Evolutionary conservation across 64 coral and sea anemone genomes (phyloP).

Genomic region (Dendrophyllia cribrosa): DNA sequence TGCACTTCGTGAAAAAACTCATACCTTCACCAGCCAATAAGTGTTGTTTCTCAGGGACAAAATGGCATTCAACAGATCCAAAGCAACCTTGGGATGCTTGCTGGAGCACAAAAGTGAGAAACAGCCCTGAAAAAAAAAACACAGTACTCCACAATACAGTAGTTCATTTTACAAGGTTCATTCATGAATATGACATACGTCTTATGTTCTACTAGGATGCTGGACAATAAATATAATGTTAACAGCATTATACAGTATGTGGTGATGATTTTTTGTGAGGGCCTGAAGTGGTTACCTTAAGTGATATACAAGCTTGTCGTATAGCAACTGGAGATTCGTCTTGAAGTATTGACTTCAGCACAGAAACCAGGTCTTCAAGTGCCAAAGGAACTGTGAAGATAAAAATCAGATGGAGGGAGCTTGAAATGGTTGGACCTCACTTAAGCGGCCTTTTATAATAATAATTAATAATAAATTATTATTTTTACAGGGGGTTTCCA

Average conservation of each 20-base stretch:
- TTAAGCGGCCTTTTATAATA: too few species aligned
- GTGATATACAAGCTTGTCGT: slow-evolving; percentile 85
- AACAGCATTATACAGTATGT: too few species aligned
- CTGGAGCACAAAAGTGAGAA: slow-evolving; percentile 74
- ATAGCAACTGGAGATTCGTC: slow-evolving; percentile 93
- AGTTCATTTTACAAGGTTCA: too few species aligned
- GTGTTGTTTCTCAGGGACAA: slow-evolving; percentile 67
- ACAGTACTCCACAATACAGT: too few species aligned
- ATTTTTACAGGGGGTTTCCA: too few species aligned
- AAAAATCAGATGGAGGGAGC: background rate
- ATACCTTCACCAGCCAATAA: slow-evolving; percentile 96
- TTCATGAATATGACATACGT: too few species aligned
- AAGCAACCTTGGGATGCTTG: slow-evolving; percentile 57
- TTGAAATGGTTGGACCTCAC: background rate
- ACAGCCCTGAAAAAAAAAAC: slow-evolving; percentile 59
- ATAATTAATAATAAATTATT: too few species aligned
- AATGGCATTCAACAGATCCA: slow-evolving; percentile 69
- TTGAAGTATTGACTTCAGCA: slow-evolving; percentile 78
- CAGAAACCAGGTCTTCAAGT: slow-evolving; percentile 74
- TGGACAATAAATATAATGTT: too few species aligned
- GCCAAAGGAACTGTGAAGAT: slow-evolving; percentile 68
- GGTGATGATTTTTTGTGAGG: background rate
- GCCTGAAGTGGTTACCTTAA: slow-evolving; percentile 67
- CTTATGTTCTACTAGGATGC: too few species aligned
- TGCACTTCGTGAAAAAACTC: too few species aligned